Base-by-base conservation (phyloP, 2,113 vertebrate genomes). In the Dendrocopos noguchii region DNA sequence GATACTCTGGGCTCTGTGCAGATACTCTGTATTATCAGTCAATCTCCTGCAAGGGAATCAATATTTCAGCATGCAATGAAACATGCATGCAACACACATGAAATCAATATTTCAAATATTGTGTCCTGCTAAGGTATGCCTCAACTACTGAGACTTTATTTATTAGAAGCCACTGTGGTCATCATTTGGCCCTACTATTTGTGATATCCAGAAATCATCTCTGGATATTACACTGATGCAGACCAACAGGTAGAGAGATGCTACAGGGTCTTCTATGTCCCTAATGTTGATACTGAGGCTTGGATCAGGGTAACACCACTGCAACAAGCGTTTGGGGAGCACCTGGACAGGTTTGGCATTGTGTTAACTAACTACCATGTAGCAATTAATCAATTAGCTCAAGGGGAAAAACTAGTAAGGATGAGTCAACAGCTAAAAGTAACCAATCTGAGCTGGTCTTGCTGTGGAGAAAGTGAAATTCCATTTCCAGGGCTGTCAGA, bases 401-500 rank as follows among this genome's bases (percentile, higher is more conserved):
- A 36, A 75, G 65, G 82, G 79, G 85, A 90, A 91, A 91, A 96
- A 90, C 80, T 68, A 72, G 70, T 20, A n/a, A 95, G 81, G 90
- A 91, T 87, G 92, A 94, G 73, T 34, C 73, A 17, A 15, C 61
- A 92, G 87, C 88, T 85, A 93, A 94, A 46, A 95, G 88, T 91
- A 94, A 96, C 94, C 77, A 95, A 75, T 72, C 93, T 33, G 59
- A 76, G 73, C 57, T 68, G 63, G 91, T 88, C 89, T 76, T 36
- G 18, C 3, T 7, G n/a, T 72, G 61, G 10, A 72, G 87, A 92
- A 87, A 90, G 91, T 56, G 76, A 95, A 91, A 95, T 94, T 90
- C 90, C 77, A 95, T 95, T 96, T 95, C 88, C 88, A 96, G 76
- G 39, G 33, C 56, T 96, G 96, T 93, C 96, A 94, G 84, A 82